phyloP scores from a whole-genome alignment of 2,113 vertebrate species.

The Rynchops niger region DNA sequence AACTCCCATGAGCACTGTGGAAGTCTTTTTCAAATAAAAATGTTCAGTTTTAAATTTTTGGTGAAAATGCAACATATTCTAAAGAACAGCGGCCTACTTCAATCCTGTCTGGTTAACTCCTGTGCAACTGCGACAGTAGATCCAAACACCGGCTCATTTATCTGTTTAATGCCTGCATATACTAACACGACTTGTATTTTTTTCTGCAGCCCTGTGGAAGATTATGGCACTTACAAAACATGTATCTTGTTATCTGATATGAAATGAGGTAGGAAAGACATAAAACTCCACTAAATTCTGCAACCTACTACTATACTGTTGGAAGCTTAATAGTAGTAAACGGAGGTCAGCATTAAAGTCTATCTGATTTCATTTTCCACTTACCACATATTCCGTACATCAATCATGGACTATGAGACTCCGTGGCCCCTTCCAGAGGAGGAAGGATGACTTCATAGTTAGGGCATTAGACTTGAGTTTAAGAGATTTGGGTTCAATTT shows the following conservation, averaged over 20 bases:
- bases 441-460: background rate
- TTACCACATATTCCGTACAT: background rate
- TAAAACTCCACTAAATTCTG: background rate
- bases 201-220: background rate
- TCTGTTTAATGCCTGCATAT: background rate
- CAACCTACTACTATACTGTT: background rate
- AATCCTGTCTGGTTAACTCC: background rate
- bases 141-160: background rate
- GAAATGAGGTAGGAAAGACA: background rate
- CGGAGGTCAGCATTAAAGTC: background rate
- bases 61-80: background rate
- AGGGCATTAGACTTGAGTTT: background rate
- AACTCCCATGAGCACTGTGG: background rate
- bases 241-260: background rate
- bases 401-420: background rate
- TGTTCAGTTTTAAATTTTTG: background rate
- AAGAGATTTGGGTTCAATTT: conserved; percentile 7
- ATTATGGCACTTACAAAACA: background rate
- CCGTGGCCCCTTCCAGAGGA: background rate
- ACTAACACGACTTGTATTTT: background rate
- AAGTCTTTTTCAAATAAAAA: conserved; percentile 17
- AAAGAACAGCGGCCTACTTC: background rate
- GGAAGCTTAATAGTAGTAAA: background rate
- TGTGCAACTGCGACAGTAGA: background rate
- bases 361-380: conserved; percentile 32